phyloP scores from a whole-genome alignment of 2,113 vertebrate genomes.

The Eudyptes chrysolophus region DNA sequence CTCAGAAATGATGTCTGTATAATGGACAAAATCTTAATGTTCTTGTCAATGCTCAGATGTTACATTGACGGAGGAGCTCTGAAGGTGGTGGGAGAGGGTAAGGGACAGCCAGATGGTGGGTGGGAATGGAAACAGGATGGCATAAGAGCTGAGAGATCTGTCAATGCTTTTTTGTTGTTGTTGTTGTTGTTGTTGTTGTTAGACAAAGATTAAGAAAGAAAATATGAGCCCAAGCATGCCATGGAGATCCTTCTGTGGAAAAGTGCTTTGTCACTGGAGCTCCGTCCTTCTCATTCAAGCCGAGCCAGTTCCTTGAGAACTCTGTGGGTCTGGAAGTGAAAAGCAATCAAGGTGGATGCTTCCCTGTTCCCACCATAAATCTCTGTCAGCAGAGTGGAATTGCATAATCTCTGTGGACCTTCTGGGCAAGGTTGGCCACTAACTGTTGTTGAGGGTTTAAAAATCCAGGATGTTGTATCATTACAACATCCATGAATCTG shows the following conservation, averaged over 20 bases:
- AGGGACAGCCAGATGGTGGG: not conserved
- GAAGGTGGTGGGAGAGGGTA: not conserved
- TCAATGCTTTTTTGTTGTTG: not conserved
- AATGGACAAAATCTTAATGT: not conserved
- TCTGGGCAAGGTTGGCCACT: not conserved
- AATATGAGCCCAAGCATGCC: not conserved
- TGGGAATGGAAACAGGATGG: not conserved
- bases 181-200: not conserved
- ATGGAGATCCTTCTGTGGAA: not conserved
- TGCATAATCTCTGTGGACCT: not conserved
- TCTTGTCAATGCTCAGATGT: not conserved
- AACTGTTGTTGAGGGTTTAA: slow-evolving; percentile 13
- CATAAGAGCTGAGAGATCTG: not conserved
- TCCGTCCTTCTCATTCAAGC: not conserved
- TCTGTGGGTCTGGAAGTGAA: not conserved
- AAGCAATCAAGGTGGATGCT: not conserved
- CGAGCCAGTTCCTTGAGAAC: not conserved
- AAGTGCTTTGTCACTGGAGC: not conserved
- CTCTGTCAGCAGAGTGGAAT: not conserved
- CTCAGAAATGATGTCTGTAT: not conserved
- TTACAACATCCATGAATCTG: not conserved
- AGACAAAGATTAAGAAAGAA: not conserved
- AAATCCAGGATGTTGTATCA: not conserved
- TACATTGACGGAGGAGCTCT: not conserved
- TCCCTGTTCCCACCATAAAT: not conserved